Base-by-base conservation (phyloP, 2,888 invertebrate genomes). In the Ochropleura leucogaster region DNA sequence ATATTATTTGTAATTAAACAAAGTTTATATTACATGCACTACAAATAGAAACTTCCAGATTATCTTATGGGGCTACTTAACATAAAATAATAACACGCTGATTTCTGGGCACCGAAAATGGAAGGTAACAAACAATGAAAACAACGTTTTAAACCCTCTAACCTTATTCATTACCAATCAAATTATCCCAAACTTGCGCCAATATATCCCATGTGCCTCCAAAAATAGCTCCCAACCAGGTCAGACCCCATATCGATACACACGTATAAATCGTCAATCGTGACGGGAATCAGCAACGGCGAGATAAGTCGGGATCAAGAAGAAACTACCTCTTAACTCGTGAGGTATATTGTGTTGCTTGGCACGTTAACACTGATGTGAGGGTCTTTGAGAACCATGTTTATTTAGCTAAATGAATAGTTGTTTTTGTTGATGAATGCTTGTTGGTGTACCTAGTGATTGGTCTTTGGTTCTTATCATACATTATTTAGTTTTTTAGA, bases 241-340 rank as follows among this genome's bases (percentile, higher is more conserved):
- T 76, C 72, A 79, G 30, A 73, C 62, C 74, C 78, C 73, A 82
- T 89, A 91, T 82, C 85, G 88, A 88, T 88, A 89, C 88, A 89
- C 86, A 86, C 80, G 89, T 88, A 90, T 91, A 90, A 90, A 91
- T 90, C 88, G 89, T 77, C 77, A 71, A 59, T 74, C 92, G 92
- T 92, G 91, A 89, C 82, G 49, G 47, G 91, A 91, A 90, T 92
- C 72, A 63, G 47, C 63, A 73, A 82, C 68, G 12, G 44, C 53
- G 66, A 85, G 83, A 88, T 88, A 89, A 87, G 83, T 90, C 85
- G 64, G 68, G 85, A 85, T 84, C 78, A 80, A 68, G 80, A 76
- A 77, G 70, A 83, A 89, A 89, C 87, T 85, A 85, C 83, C 82
- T 79, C 83, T 87, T 80, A 62, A 81, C 79, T 82, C 84, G 86